A percentile compares a stretch with the other conserved stretches of the same genome.
phyloP scores from a whole-genome alignment of 2,888 invertebrate species.

The Achlya flavicornis region DNA sequence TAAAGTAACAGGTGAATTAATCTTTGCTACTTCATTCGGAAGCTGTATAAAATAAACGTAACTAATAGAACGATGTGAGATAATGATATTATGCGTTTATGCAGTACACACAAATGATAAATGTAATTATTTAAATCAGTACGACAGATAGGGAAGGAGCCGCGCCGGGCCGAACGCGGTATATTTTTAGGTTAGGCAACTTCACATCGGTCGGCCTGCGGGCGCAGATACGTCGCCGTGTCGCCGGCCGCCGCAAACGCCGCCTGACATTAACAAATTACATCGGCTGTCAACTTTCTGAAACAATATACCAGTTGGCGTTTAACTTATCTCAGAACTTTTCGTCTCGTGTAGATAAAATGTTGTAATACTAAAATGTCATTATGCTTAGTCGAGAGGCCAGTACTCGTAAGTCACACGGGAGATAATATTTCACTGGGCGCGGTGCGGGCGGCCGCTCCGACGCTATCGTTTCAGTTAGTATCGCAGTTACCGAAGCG shows the following conservation, averaged over 20 bases:
- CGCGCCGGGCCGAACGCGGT: slow-evolving; percentile 43
- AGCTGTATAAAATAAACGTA: slow-evolving; percentile 62
- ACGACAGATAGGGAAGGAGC: slow-evolving; percentile 59
- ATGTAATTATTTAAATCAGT: slow-evolving; percentile 70
- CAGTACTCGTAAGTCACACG: slow-evolving; percentile 68
- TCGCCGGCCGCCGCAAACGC: slow-evolving; percentile 48
- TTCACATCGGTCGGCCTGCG: slow-evolving; percentile 52
- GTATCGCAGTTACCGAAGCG: slow-evolving; percentile 71
- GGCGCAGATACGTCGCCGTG: slow-evolving; percentile 50
- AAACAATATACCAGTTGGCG: slow-evolving; percentile 82
- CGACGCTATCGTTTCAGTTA: slow-evolving; percentile 67
- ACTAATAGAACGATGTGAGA: slow-evolving; percentile 66
- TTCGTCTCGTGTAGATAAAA: slow-evolving; percentile 80
- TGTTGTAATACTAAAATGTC: slow-evolving; percentile 83
- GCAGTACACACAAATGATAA: slow-evolving; percentile 64
- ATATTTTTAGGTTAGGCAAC: slow-evolving; percentile 68
- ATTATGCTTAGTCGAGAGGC: slow-evolving; percentile 73
- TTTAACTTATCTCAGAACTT: slow-evolving; percentile 81
- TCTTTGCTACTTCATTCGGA: slow-evolving; percentile 56
- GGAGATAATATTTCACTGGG: slow-evolving; percentile 75
- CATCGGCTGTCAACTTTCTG: slow-evolving; percentile 78
- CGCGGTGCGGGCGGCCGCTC: slow-evolving; percentile 48
- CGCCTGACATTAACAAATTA: slow-evolving; percentile 80
- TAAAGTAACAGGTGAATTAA: background rate
- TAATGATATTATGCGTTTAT: slow-evolving; percentile 59